Conservation (phyloP, 2,113 vertebrate species). For the Tautogolabrus adspersus region DNA sequence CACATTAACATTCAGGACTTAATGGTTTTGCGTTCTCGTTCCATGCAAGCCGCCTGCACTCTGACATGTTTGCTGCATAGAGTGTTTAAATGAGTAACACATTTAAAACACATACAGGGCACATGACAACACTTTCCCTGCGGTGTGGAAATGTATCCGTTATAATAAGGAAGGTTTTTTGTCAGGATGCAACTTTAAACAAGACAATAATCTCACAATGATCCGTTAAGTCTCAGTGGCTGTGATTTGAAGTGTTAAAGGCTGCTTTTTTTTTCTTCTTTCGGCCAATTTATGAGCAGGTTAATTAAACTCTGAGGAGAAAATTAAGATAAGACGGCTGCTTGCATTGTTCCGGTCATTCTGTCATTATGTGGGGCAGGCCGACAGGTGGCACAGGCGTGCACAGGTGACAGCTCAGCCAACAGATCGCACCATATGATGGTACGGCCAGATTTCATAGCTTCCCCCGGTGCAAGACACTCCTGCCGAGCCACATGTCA, state of each 20-base stretch:
- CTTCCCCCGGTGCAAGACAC: constrained; percentile 31
- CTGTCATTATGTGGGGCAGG: constrained; percentile 92
- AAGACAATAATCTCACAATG: constrained; percentile 68
- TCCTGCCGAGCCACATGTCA: constrained; percentile 34
- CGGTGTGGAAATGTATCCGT: constrained; percentile 64
- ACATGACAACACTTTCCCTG: constrained; percentile 57
- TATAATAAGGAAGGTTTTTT: constrained; percentile 66
- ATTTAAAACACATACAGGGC: constrained; percentile 46
- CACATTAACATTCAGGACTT: constrained; percentile 99
- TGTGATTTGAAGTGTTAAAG: constrained; percentile 95
- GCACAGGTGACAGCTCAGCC: constrained; percentile 89
- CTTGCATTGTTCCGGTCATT: constrained; percentile 93
- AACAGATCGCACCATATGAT: constrained; percentile 43
- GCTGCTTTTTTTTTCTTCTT: constrained; percentile 91
- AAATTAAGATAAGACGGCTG: constrained; percentile 96
- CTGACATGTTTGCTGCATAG: constrained; percentile 72
- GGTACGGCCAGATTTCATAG: constrained; percentile 39
- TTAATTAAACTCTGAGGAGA: constrained; percentile 99
- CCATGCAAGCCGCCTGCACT: constrained; percentile 88
- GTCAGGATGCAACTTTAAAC: constrained; percentile 66
- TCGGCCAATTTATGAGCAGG: constrained; percentile 95
- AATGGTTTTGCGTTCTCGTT: constrained; percentile 93
- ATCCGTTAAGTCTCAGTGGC: constrained; percentile 54
- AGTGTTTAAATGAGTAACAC: constrained; percentile 71
- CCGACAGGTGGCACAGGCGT: constrained; percentile 92